A percentile compares a stretch with the other conserved stretches of the same genome.
Evolutionary conservation across 2,888 invertebrate species (phyloP).

Genomic region (Drosophila ezoana): DNA sequence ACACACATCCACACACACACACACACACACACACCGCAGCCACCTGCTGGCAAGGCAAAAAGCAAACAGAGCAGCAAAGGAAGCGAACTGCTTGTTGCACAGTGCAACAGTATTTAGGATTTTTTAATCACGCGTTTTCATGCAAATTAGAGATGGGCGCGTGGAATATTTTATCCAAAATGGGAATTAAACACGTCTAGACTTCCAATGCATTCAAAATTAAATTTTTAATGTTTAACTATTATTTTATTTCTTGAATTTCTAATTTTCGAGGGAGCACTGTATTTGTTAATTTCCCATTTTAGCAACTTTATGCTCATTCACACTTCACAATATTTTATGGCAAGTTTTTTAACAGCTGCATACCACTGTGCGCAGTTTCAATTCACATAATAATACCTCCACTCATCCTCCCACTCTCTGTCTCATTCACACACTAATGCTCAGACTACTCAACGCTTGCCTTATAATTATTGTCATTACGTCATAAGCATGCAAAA

Average conservation of each 20-base stretch:
- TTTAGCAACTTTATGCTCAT: conserved; percentile 2
- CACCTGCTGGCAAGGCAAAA: conserved; percentile 50
- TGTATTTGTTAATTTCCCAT: conserved; percentile 3
- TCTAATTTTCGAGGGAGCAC: too few species aligned
- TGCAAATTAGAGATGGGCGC: background rate
- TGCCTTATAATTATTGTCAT: conserved; percentile 61
- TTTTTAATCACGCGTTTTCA: background rate
- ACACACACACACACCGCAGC: conserved; percentile 17
- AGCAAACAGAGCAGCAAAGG: conserved; percentile 13
- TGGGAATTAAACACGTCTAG: too few species aligned
- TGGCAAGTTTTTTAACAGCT: conserved; percentile 6
- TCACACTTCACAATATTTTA: conserved; percentile 4
- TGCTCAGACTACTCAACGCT: conserved; percentile 4
- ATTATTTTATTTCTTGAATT: too few species aligned
- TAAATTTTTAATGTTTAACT: background rate
- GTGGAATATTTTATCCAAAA: too few species aligned
- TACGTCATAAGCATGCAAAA: conserved; percentile 66
- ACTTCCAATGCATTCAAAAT: too few species aligned
- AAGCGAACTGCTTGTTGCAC: conserved; percentile 26
- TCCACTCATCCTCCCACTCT: conserved; percentile 27
- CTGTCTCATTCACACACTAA: conserved; percentile 11
- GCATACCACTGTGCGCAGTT: conserved; percentile 30
- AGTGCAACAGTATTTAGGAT: conserved; percentile 21
- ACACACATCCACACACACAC: background rate
- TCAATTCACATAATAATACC: conserved; percentile 38